Evolutionary conservation across 2,113 vertebrate species (phyloP).

Genomic region (Lamprotornis superbus): DNA sequence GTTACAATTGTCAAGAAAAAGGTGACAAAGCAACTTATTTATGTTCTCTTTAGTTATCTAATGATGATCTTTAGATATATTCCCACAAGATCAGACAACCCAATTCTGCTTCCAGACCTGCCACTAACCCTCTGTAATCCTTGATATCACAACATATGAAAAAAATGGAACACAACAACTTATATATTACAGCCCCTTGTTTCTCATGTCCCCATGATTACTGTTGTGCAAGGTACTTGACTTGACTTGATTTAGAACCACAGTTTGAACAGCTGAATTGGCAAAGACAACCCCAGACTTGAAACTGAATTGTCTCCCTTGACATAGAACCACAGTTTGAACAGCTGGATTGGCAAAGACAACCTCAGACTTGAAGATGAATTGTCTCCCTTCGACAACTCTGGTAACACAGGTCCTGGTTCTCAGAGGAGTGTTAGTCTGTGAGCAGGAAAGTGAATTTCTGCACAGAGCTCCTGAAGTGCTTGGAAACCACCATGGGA

Average conservation of each 20-base stretch:
- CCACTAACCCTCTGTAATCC: background rate
- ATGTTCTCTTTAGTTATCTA: background rate
- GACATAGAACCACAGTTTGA: background rate
- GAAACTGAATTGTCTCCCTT: background rate
- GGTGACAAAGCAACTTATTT: background rate
- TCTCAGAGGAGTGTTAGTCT: background rate
- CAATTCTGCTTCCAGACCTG: background rate
- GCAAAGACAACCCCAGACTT: background rate
- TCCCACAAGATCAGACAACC: background rate
- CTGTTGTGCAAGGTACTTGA: background rate
- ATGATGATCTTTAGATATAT: background rate
- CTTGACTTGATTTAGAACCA: background rate
- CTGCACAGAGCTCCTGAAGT: background rate
- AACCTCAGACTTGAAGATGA: background rate
- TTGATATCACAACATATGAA: background rate
- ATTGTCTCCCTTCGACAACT: background rate
- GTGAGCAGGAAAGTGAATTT: background rate
- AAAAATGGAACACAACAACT: background rate
- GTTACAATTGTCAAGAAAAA: background rate
- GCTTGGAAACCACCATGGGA: fast-evolving
- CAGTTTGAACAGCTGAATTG: background rate
- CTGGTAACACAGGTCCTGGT: background rate
- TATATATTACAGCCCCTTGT: background rate
- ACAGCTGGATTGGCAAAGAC: background rate
- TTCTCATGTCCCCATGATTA: background rate